Conservation (phyloP, 2,888 invertebrate species). For the Rhingia campestris region DNA sequence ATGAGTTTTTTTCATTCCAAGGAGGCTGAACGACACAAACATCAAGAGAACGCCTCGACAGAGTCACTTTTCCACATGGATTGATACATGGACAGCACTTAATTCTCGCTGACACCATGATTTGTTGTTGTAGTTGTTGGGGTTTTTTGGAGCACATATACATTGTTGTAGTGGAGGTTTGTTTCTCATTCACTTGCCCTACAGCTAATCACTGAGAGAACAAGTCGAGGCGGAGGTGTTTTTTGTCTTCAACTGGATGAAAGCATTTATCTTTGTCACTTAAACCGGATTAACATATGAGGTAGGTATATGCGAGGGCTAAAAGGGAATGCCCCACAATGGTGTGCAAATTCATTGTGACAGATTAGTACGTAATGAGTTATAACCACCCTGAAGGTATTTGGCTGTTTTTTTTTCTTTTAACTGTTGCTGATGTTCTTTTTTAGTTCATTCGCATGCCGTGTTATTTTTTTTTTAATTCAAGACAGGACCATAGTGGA, state of each 20-base stretch:
- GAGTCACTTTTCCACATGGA: conserved; percentile 59
- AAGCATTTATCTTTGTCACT: conserved; percentile 73
- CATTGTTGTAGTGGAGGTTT: conserved; percentile 6
- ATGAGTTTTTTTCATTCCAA: conserved; percentile 10
- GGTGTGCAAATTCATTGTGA: conserved; percentile 70
- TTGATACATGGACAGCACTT: conserved; percentile 73
- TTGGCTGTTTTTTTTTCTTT: conserved; percentile 38
- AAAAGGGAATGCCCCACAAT: conserved; percentile 45
- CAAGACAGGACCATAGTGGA: too few species aligned
- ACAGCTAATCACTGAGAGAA: conserved; percentile 47
- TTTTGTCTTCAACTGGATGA: conserved; percentile 47
- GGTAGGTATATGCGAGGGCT: neutral
- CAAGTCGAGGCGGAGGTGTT: conserved; percentile 55
- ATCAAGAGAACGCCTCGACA: conserved; percentile 47
- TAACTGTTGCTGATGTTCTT: conserved; percentile 48
- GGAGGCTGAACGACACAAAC: conserved; percentile 30
- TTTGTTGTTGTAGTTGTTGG: conserved; percentile 42
- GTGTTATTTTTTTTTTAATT: too few species aligned
- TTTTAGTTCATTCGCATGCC: conserved; percentile 21
- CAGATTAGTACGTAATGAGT: conserved; percentile 73
- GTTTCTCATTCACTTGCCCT: conserved; percentile 56
- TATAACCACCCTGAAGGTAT: conserved; percentile 72
- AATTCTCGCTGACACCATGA: conserved; percentile 72
- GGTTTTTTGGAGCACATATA: conserved; percentile 37
- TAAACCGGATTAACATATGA: conserved; percentile 61